Evolutionary conservation across 2,113 vertebrate species (phyloP), one percentile per base, ranked within the genome.

Genomic region (Siphamia tubifer): DNA sequence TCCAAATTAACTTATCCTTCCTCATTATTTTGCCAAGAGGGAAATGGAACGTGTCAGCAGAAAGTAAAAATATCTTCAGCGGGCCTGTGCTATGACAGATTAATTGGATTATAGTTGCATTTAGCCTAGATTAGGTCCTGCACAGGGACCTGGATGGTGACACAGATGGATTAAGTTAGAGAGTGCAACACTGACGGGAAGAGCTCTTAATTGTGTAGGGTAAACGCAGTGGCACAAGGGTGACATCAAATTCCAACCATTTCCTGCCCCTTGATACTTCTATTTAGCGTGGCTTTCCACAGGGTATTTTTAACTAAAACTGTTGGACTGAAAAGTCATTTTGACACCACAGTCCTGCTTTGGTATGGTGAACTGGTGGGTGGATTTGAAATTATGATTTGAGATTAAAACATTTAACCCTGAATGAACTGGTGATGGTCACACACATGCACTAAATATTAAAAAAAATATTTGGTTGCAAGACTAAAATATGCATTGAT

Each of bases 61-160:
- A 86, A 90, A 88, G 80, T 82, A 63, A 78, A 84, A 87, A 84
- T 82, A 84, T 66, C 69, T 28, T 68, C 68, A 44, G 62, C 8
- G 17, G 56, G 62, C 70, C 61, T 55, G 51, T 71, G 71, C 68
- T 74, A 75, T 88, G 84, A 81, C 82, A 87, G 83, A 90, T 89
- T 84, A 85, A 90, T 89, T 87, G 83, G 79, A 84, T 88, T 87
- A 85, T 67, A 71, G 63, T 49, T 73, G 61, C 77, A 76, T 89
- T 90, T 89, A 82, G 78, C 80, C 76, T 61, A 82, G 81, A 85
- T 90, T 72, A 85, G 38, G 77, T 71, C 63, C 69, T 71, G 82
- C 54, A 76, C 5, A 21, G 82, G 79, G 86, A 87, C 68, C 77
- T 44, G 70, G 57, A 73, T 54, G 65, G 75, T 74, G 84, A 89